phyloP scores from a whole-genome alignment of 2,888 invertebrate genomes.

The Drosophila histrio region DNA sequence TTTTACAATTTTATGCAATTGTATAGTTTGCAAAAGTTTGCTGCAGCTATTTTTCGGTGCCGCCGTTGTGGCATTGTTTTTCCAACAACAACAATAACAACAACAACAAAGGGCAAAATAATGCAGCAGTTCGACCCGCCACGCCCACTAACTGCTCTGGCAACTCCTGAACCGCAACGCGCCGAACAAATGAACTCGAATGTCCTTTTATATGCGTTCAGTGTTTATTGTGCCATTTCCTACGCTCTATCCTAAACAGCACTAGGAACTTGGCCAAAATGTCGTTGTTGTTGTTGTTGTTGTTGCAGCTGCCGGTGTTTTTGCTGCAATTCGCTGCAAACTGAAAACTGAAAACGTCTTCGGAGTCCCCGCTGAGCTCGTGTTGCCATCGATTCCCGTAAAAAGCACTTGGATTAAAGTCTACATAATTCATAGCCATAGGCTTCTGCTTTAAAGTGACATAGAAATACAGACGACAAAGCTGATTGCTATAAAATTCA shows the following conservation, averaged over 20 bases:
- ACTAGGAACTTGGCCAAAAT: constrained; percentile 67
- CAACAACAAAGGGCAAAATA: constrained; percentile 39
- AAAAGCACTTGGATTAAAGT: constrained; percentile 65
- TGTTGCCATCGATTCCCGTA: constrained; percentile 53
- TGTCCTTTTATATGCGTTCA: constrained; percentile 79
- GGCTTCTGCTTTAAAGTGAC: constrained; percentile 43
- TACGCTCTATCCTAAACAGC: constrained; percentile 53
- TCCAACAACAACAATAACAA: constrained; percentile 40
- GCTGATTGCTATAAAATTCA: constrained; percentile 20
- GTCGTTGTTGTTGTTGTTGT: constrained; percentile 28
- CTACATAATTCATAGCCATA: constrained; percentile 65
- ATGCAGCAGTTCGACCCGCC: constrained; percentile 57
- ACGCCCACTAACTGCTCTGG: constrained; percentile 56
- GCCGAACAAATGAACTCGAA: constrained; percentile 75
- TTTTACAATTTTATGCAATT: constrained; percentile 81
- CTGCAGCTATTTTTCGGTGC: constrained; percentile 77
- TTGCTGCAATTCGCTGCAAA: constrained; percentile 10
- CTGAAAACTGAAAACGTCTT: constrained; percentile 46
- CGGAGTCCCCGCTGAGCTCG: constrained; percentile 37
- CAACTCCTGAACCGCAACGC: constrained; percentile 58
- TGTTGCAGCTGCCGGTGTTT: constrained; percentile 6
- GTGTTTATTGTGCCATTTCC: constrained; percentile 77
- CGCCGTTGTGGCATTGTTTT: constrained; percentile 72
- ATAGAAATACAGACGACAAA: neutral
- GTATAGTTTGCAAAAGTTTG: constrained; percentile 78